A percentile compares a stretch with the other conserved stretches of the same genome.
Evolutionary conservation across 2,797 vertebrate species (phyloP).

Genomic region (Pelobates cultripes): DNA sequence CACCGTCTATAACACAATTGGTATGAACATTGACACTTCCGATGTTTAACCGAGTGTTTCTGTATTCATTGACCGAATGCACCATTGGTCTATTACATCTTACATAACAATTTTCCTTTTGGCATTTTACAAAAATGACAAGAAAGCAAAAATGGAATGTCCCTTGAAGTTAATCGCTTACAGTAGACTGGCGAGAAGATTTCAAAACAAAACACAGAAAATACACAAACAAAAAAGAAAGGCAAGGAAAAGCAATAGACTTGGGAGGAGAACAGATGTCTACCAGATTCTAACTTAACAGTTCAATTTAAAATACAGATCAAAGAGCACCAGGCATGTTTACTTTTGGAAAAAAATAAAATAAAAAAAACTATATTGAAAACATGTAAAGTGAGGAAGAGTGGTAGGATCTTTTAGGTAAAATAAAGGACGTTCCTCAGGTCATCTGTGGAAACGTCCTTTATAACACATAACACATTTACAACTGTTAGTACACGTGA

Average conservation of each 20-base stretch:
- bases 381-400: slow-evolving; percentile 11
- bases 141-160: not conserved
- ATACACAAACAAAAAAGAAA: slow-evolving; percentile 5
- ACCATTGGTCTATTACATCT: too few species aligned
- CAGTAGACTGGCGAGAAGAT: not conserved
- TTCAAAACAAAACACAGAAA: slow-evolving; percentile 25
- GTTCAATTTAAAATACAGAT: slow-evolving; percentile 32
- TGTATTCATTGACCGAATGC: too few species aligned
- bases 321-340: slow-evolving; percentile 33
- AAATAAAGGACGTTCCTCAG: not conserved
- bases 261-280: slow-evolving; percentile 41
- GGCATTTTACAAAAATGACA: not conserved
- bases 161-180: not conserved
- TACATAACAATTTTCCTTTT: not conserved
- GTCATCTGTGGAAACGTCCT: slow-evolving; percentile 5
- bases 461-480: not conserved
- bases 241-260: slow-evolving; percentile 5
- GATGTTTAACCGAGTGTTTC: too few species aligned
- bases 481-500: not conserved
- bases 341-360: slow-evolving; percentile 1
- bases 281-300: slow-evolving; percentile 22
- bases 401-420: not conserved
- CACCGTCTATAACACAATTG: too few species aligned
- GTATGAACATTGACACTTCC: too few species aligned
- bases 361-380: not conserved